phyloP scores from a whole-genome alignment of 35 echinoderm and acorn worm genomes.

The Diadema setosum region DNA sequence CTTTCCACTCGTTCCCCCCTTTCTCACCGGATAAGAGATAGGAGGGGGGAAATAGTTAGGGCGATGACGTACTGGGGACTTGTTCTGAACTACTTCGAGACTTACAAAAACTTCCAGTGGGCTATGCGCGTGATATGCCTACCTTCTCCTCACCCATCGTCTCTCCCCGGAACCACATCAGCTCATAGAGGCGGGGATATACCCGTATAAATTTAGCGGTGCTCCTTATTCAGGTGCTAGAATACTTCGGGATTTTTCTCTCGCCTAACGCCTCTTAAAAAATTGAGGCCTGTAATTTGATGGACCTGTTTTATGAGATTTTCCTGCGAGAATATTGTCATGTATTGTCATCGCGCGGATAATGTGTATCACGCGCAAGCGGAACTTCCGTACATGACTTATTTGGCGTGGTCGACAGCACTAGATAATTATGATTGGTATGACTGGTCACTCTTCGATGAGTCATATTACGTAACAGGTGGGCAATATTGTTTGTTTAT shows the following conservation, averaged over 20 bases:
- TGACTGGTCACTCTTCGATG: neutral
- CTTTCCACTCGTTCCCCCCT: neutral
- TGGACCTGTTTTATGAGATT: neutral
- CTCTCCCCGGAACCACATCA: neutral
- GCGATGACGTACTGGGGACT: conserved; percentile 2
- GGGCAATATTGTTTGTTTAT: no score
- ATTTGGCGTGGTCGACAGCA: neutral
- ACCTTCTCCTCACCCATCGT: neutral
- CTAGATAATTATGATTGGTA: conserved; percentile 19
- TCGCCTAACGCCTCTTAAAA: neutral
- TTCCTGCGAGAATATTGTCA: neutral
- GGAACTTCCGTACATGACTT: conserved; percentile 8
- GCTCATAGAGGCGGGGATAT: conserved; percentile 8
- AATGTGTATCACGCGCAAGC: neutral
- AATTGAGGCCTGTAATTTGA: neutral
- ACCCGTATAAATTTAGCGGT: conserved; percentile 24
- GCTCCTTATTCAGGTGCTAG: neutral
- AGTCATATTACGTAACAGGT: conserved; percentile 11
- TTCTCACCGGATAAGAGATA: conserved; percentile 5
- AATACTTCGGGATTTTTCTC: neutral
- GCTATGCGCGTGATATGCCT: neutral
- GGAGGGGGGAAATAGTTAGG: neutral
- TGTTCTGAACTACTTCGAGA: neutral
- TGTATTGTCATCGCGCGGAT: neutral
- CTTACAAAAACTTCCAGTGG: conserved; percentile 2